Conservation (phyloP, 2,797 vertebrate genomes). For the Phataginus tetradactyla region DNA sequence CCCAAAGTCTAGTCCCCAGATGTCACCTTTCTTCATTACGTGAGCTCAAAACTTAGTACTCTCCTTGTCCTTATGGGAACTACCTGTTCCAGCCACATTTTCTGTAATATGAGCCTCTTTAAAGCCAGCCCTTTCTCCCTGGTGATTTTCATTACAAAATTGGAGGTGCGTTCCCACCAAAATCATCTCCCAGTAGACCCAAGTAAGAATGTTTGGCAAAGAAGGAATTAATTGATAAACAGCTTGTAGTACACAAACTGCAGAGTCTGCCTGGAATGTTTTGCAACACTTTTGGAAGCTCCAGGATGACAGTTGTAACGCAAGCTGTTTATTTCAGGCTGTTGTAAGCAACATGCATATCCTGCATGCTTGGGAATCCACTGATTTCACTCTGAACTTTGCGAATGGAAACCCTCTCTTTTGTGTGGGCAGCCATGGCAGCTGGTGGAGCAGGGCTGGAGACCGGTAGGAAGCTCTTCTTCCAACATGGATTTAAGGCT, state of each 20-base stretch:
- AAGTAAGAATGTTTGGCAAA: constrained; percentile 65
- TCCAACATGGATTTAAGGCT: not conserved
- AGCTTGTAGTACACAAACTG: constrained; percentile 30
- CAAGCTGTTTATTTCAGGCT: constrained; percentile 37
- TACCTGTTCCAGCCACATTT: not conserved
- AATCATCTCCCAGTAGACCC: constrained; percentile 48
- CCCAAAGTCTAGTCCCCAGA: not conserved
- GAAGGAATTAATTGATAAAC: constrained; percentile 70
- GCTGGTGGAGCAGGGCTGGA: not conserved
- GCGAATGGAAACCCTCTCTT: too few relatives aligned
- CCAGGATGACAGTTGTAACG: constrained; percentile 1
- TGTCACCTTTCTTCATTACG: not conserved
- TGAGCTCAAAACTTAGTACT: not conserved
- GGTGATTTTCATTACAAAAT: constrained; percentile 1
- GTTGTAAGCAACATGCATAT: not conserved
- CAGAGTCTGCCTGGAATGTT: constrained; percentile 49
- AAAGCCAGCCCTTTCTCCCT: not conserved
- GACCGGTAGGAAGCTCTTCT: constrained; percentile 42
- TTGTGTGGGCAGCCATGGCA: accelerated
- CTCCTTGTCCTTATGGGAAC: not conserved
- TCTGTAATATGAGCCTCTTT: not conserved
- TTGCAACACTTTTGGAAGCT: constrained; percentile 70
- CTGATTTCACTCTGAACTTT: not conserved
- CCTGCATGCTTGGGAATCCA: not conserved
- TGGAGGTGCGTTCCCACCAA: not conserved